Conservation (phyloP, 2,113 vertebrate species). For the Budorcas taxicolor region DNA sequence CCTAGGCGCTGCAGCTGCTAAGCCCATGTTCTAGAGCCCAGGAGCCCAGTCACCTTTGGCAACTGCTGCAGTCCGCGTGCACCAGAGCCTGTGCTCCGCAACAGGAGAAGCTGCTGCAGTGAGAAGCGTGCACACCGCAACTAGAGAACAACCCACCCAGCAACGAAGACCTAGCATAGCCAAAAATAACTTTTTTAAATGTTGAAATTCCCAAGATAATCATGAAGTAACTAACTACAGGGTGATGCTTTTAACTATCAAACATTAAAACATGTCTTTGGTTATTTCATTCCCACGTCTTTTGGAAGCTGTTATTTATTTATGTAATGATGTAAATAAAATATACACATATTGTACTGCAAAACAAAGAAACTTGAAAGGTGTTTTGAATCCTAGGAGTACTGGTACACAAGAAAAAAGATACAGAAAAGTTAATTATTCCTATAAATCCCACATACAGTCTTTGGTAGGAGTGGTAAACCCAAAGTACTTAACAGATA, state of each 20-base stretch:
- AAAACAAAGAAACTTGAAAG: background rate
- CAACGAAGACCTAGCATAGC: background rate
- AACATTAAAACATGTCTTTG: background rate
- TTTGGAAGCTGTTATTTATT: background rate
- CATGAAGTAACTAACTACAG: background rate
- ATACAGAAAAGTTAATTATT: background rate
- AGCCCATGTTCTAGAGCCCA: background rate
- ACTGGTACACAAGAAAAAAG: background rate
- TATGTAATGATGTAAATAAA: background rate
- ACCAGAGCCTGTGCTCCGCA: background rate
- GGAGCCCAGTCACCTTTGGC: background rate
- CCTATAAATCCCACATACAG: background rate
- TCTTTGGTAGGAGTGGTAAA: background rate
- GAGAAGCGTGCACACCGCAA: background rate
- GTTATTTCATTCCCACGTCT: background rate
- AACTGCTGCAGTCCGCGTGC: accelerated
- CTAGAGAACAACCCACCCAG: background rate
- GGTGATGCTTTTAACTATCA: background rate
- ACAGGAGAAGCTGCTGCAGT: background rate
- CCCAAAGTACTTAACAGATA: background rate
- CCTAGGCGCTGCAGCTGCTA: background rate
- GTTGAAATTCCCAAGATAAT: constrained; percentile 5
- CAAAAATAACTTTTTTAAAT: background rate
- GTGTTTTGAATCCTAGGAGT: background rate
- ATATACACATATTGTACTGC: background rate